These are phyloP conservation scores for Hippocampus barbouri DNA, from an alignment of 2,113 vertebrate species.

Conservation along the genomic window DNA sequence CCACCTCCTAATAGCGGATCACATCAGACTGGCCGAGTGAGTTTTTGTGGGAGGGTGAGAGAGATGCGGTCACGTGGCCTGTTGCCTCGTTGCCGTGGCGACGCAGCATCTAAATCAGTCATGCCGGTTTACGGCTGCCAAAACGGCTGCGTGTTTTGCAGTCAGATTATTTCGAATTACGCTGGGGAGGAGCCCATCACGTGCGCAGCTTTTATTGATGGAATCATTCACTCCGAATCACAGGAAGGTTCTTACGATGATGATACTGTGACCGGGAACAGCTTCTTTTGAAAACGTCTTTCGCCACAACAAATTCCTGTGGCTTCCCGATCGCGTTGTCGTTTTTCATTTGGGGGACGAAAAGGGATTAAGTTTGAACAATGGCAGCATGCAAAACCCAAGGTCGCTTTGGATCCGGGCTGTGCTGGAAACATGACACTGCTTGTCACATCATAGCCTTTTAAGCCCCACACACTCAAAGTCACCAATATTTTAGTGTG, in stretches of 20 bases:
- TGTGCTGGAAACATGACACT: conserved; percentile 9
- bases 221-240: background rate
- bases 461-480: no score
- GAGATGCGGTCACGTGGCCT: conserved; percentile 46
- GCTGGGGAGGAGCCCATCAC: background rate
- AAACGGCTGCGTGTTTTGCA: conserved; percentile 4
- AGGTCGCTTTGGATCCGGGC: conserved; percentile 28
- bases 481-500: no score
- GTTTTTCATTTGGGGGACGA: conserved; percentile 42
- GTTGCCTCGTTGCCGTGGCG: conserved; percentile 61
- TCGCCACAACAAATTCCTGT: background rate
- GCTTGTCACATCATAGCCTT: background rate
- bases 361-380: conserved; percentile 57
- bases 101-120: conserved; percentile 48
- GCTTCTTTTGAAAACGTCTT: background rate
- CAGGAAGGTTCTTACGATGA: background rate
- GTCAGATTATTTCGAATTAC: conserved; percentile 6
- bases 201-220: background rate
- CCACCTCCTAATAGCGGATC: no score
- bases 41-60: conserved; percentile 13
- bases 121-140: conserved; percentile 27
- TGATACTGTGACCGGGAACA: background rate
- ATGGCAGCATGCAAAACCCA: conserved; percentile 13
- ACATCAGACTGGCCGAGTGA: no score
- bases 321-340: background rate